These are phyloP conservation scores for Mimas tiliae DNA, from an alignment of 2,888 invertebrate genomes.

Conservation along the genomic window DNA sequence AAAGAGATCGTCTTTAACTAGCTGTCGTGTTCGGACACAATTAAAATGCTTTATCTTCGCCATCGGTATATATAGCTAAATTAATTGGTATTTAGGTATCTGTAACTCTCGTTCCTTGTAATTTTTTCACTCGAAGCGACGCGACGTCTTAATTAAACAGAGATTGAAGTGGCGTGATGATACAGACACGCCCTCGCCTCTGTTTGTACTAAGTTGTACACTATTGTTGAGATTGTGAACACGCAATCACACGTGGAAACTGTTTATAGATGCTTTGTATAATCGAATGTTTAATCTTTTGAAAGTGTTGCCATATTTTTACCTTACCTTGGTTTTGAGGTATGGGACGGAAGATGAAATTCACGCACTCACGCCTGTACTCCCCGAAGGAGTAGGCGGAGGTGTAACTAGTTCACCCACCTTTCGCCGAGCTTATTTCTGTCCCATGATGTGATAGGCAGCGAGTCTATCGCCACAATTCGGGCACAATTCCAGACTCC, in stretches of 20 bases:
- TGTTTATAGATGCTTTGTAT: not conserved
- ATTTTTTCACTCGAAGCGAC: conserved; percentile 25
- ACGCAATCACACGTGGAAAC: not conserved
- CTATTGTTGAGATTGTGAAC: not conserved
- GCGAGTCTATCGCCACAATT: too few species aligned
- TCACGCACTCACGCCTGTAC: too few species aligned
- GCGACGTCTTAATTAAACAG: conserved; percentile 26
- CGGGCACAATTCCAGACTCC: too few species aligned
- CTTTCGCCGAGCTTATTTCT: too few species aligned
- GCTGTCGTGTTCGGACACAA: conserved; percentile 13
- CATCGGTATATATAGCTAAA: conserved; percentile 16
- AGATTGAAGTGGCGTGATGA: conserved; percentile 28
- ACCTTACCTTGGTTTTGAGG: too few species aligned
- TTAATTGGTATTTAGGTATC: conserved; percentile 28
- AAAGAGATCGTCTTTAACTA: not conserved
- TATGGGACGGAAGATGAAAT: too few species aligned
- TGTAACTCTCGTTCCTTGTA: conserved; percentile 30
- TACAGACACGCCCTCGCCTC: conserved; percentile 25
- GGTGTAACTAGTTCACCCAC: too few species aligned
- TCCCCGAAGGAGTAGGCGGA: too few species aligned
- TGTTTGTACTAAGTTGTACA: not conserved
- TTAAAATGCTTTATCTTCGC: conserved; percentile 7
- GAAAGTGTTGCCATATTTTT: not conserved
- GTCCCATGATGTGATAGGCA: too few species aligned
- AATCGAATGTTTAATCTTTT: conserved; percentile 3